Evolutionary conservation across 2,888 invertebrate species (phyloP).

Genomic region (Thera britannica): DNA sequence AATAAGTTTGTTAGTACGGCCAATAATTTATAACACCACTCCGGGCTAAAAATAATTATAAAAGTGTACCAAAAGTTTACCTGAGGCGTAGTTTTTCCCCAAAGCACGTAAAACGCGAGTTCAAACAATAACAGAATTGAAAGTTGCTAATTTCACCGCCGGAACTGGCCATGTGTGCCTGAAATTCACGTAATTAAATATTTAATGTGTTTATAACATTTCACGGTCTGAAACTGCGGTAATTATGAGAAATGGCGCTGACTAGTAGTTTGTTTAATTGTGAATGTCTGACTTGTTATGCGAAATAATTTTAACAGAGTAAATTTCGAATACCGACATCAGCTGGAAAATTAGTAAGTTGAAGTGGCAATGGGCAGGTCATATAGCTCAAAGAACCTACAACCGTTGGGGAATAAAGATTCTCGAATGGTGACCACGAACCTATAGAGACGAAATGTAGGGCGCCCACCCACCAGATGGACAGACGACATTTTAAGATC

Average conservation of each 20-base stretch:
- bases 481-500: too few relatives aligned
- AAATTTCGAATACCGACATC: too few relatives aligned
- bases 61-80: neutral
- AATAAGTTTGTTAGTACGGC: too few relatives aligned
- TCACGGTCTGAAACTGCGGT: slow-evolving; percentile 31
- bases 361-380: too few relatives aligned
- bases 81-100: neutral
- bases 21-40: neutral
- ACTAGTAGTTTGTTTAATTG: slow-evolving; percentile 20
- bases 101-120: slow-evolving; percentile 5
- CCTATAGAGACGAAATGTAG: too few relatives aligned
- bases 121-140: slow-evolving; percentile 49
- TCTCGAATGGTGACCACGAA: too few relatives aligned
- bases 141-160: slow-evolving; percentile 54
- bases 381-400: too few relatives aligned
- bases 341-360: too few relatives aligned
- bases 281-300: slow-evolving; percentile 3
- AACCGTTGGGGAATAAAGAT: too few relatives aligned
- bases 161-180: slow-evolving; percentile 41
- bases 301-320: neutral
- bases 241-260: slow-evolving; percentile 38
- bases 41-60: neutral
- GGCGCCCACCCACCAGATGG: too few relatives aligned
- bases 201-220: slow-evolving; percentile 45
- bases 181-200: slow-evolving; percentile 50